Conservation (phyloP, 2,888 invertebrate species). For the Drosophila mayaguana region DNA sequence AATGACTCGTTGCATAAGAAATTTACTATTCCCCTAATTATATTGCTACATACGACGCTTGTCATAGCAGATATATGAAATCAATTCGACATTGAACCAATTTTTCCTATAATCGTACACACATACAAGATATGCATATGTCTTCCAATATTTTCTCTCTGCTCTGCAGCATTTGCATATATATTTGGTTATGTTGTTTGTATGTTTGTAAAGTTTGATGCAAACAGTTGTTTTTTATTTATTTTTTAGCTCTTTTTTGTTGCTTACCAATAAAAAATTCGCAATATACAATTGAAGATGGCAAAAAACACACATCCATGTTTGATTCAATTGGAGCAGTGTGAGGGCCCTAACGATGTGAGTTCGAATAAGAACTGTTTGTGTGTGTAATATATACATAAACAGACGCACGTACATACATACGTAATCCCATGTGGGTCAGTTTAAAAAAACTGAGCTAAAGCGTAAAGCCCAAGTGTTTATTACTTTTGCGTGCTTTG, state of each 20-base stretch:
- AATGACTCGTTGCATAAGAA: neutral
- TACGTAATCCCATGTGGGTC: constrained; percentile 1
- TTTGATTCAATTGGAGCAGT: constrained; percentile 32
- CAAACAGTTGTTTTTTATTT: constrained; percentile 41
- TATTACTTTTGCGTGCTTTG: neutral
- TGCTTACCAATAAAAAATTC: constrained; percentile 4
- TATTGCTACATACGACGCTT: neutral
- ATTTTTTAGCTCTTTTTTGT: constrained; percentile 13
- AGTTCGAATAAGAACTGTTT: constrained; percentile 12
- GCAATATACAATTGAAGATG: constrained; percentile 4
- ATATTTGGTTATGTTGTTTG: constrained; percentile 1
- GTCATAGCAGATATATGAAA: neutral
- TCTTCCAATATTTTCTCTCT: neutral
- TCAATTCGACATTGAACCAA: constrained; percentile 8
- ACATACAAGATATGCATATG: neutral
- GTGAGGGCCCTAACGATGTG: constrained; percentile 24
- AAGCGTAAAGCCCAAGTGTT: neutral
- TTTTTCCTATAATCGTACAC: neutral
- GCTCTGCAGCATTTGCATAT: constrained; percentile 30
- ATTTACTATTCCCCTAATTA: neutral
- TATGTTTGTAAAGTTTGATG: constrained; percentile 21
- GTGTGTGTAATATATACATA: neutral
- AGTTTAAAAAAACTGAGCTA: constrained; percentile 12
- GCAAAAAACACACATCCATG: constrained; percentile 13
- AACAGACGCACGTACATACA: neutral